These are phyloP conservation scores for Gymnogyps californianus DNA, from an alignment of 2,113 vertebrate species.

Conservation along the genomic window DNA sequence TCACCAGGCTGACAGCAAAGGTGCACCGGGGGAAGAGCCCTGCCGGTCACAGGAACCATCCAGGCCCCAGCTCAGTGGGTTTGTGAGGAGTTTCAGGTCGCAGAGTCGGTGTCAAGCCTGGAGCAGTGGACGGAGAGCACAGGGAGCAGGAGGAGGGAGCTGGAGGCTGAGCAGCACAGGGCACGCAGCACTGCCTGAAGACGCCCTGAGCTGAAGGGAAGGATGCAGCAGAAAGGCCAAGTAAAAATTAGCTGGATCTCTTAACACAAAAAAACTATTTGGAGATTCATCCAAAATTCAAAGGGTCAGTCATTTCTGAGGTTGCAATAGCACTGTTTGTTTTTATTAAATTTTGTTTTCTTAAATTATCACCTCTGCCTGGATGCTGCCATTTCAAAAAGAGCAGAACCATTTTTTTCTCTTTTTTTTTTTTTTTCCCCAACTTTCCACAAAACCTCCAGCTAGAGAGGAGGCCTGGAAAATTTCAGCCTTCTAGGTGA, in stretches of 20 bases:
- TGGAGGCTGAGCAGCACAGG: background rate
- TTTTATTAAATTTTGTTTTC: background rate
- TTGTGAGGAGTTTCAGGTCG: background rate
- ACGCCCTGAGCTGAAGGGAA: background rate
- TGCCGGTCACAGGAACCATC: background rate
- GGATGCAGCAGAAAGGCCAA: background rate
- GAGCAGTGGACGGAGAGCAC: background rate
- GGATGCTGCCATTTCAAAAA: background rate
- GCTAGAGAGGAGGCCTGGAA: conserved; percentile 40
- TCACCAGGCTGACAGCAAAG: background rate
- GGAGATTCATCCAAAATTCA: background rate
- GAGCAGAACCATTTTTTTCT: background rate
- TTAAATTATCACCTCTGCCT: background rate
- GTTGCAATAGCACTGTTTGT: background rate
- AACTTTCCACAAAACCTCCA: conserved; percentile 5
- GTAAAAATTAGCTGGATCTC: background rate
- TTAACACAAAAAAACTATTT: background rate
- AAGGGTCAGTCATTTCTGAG: background rate
- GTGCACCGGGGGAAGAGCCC: background rate
- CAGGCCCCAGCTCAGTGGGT: accelerated
- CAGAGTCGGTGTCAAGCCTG: background rate
- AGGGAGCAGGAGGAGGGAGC: background rate
- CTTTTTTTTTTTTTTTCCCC: background rate
- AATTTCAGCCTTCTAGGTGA: conserved; percentile 52
- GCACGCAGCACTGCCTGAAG: background rate